These are phyloP conservation scores for Serranochromis macrocephalus DNA, from an alignment of 2,113 vertebrate genomes.

Conservation along the genomic window DNA sequence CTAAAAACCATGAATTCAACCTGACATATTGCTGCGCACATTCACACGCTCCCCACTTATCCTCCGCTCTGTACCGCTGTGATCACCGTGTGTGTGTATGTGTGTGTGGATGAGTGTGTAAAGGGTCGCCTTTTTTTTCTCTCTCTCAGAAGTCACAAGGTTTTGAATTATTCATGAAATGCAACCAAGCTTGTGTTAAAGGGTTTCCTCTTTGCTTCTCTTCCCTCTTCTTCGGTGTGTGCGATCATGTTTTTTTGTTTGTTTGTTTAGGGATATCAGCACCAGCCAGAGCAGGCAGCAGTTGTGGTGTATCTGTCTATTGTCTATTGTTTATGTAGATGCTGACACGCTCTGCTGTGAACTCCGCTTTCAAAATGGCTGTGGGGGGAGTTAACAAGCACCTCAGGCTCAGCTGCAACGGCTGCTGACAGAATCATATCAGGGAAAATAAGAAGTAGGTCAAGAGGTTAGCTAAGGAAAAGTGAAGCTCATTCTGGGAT, in stretches of 20 bases:
- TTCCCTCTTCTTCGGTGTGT: not conserved
- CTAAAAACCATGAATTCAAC: constrained; percentile 43
- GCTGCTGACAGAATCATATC: constrained; percentile 11
- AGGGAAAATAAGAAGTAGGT: constrained; percentile 43
- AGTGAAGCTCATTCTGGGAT: not conserved
- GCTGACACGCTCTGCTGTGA: not conserved
- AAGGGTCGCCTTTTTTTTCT: not conserved
- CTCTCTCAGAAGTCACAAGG: constrained; percentile 17
- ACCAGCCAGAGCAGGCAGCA: not conserved
- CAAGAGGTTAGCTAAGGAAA: constrained; percentile 39
- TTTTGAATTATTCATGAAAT: constrained; percentile 54
- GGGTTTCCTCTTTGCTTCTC: constrained; percentile 16
- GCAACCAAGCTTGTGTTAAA: constrained; percentile 26
- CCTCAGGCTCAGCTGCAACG: not conserved
- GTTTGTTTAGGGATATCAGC: constrained; percentile 14
- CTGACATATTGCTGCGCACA: constrained; percentile 24
- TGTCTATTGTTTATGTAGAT: not conserved
- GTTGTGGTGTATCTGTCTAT: not conserved
- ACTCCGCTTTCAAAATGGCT: not conserved
- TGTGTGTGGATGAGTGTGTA: not conserved
- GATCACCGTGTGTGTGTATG: not conserved
- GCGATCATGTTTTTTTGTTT: not conserved
- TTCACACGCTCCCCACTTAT: constrained; percentile 18
- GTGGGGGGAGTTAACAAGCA: not conserved
- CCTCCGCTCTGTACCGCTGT: not conserved